These are phyloP conservation scores for Loxodonta africana DNA, from an alignment of 2,113 vertebrate species.

Conservation along the genomic window DNA sequence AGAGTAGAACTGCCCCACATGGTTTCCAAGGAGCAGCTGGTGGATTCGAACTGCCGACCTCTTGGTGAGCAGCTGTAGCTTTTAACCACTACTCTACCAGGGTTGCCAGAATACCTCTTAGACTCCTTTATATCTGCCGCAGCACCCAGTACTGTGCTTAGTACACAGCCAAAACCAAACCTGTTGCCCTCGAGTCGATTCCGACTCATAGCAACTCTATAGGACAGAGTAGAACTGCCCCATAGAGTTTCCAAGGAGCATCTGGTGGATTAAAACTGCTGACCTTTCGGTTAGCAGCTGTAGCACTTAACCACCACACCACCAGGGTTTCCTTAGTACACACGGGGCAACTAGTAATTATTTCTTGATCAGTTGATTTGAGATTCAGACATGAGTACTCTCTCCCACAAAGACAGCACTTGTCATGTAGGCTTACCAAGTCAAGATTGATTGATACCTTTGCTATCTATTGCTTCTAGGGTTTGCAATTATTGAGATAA, in stretches of 20 bases:
- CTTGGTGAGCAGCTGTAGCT: too few relatives aligned
- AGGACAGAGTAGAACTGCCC: too few relatives aligned
- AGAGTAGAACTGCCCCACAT: too few relatives aligned
- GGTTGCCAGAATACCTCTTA: neutral
- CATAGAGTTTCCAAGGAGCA: too few relatives aligned
- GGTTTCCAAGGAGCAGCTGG: too few relatives aligned
- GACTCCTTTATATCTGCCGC: neutral
- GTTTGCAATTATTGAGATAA: conserved; percentile 19
- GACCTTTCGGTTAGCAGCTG: too few relatives aligned
- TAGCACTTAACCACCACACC: too few relatives aligned
- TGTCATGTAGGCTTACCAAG: neutral
- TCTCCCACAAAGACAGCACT: neutral
- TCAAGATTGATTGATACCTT: neutral
- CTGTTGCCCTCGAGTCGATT: too few relatives aligned
- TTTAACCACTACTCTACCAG: too few relatives aligned
- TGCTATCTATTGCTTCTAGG: neutral
- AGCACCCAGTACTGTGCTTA: neutral
- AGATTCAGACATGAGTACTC: neutral
- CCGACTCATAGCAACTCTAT: too few relatives aligned
- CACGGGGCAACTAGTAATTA: neutral
- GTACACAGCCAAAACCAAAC: neutral
- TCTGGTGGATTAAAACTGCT: too few relatives aligned
- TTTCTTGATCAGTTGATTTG: conserved; percentile 45
- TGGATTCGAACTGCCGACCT: too few relatives aligned
- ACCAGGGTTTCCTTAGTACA: neutral